Base-by-base conservation (phyloP, 2,888 invertebrate species). In the Stramonita haemastoma region DNA sequence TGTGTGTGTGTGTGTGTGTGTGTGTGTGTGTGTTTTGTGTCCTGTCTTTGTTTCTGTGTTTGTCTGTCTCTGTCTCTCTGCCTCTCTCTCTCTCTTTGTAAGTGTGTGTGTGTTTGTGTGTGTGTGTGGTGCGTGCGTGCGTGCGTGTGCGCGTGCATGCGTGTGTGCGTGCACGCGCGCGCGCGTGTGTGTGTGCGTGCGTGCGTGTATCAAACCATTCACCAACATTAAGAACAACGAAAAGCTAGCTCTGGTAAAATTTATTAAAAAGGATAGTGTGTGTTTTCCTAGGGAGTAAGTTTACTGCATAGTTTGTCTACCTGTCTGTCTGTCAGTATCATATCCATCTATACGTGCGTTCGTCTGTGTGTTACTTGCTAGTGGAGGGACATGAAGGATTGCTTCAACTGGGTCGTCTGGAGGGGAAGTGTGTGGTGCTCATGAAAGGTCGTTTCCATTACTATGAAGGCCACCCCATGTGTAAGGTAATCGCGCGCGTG, bases 391-490 rank as follows among this genome's bases (percentile, higher is more conserved):
- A 99, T 96, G 98, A 97, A 34, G 99, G 99, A 0, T 97, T 97
- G 94, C 96, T 99, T 95, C 98, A 99, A 70, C 98, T 99, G 95
- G 99, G 99, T 0, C 97, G 97, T 86, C 96, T 99, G 56, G 97
- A 97, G 26, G 98, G 97, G 19, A 97, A 98, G 8, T 97, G 97
- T 0, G 98, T 99, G 0, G 98, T 99, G 94, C 98, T 98, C 94
- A 99, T 99, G 98, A 98, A 99, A 96, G 99, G 99, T 29, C 97
- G 99, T 88, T 98, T 99, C 96, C 99, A 99, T 96, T 98, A 98
- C 94, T 99, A 99, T 96, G 99, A 99, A 96, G 99, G 99, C 86
- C 99, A 99, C 96, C 98, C 98, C 0, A 96, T 95, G 91, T 93
- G 93, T 95, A 94, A 94, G 15, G 57, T 57, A 57, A 8, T 57